Base-by-base conservation (phyloP, 2,888 invertebrate species). In the Lingula anatina region DNA sequence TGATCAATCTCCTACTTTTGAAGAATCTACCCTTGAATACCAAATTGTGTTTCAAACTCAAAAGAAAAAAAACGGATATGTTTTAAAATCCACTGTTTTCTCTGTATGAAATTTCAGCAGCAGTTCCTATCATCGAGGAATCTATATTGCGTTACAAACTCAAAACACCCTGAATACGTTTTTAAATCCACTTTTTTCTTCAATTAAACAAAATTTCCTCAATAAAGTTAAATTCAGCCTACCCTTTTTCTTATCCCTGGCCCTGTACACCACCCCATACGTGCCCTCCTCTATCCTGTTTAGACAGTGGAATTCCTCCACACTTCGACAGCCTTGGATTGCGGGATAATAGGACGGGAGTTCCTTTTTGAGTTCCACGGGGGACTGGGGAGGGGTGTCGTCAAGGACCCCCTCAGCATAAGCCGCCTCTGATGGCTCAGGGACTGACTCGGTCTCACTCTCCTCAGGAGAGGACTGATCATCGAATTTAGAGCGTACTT, bases 251-350 rank as follows among this genome's bases (percentile, higher is more conserved):
- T 94, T 95, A 73, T 99, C 96, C 58, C 89, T 85, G 12, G 97
- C 97, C 51, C 92, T 81, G 78, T 96, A 99, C 47, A 99, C 99
- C 41, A 99, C 95, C 49, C 99, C 99, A 70, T 96, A 99, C 3
- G 99, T 97, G 53, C 99, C 99, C 80, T 99, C 99, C 78, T 97
- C 97, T 61, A 99, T 97, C 70, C 93, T 76, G 80, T 99, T 99
- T 47, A 99, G 82, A 76, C 95, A 95, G 73, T 93, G 89, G 78
- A 95, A 99, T 79, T 99, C 99, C 79, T 96, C 96, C 23, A 99
- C 97, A 57, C 91, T 94, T 44, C 99, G 85, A 79, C 99, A 99
- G 37, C 97, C 90, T 81, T 76, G 60, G 28, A 91, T 83, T 7
- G 90, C 91, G 4, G 92, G 92, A 66, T 83, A 85, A 74, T 91